Evolutionary conservation across 2,113 vertebrate genomes (phyloP), one percentile per base, ranked within the genome.

Genomic region (Turdus rufiventris): DNA sequence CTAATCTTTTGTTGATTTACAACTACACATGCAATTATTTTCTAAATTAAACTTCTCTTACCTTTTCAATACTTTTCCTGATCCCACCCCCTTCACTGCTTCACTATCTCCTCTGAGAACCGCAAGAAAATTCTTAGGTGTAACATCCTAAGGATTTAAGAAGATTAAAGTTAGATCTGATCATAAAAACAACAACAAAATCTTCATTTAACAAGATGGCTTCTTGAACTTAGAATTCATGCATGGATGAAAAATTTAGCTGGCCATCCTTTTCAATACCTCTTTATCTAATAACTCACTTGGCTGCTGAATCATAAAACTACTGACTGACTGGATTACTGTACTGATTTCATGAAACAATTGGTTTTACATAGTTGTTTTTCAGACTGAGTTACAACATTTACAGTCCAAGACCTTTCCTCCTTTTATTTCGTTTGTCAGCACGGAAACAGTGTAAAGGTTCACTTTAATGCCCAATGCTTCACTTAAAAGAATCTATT

Each of bases 51-150:
- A 66, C 8, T 91, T 85, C 18, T 88, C 65, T 98, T 96, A 97
- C 99, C 99, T 99, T 94, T 98, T 98, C 77, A 99, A 56, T 60
- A 99, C 99, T 97, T 99, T 99, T 63, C 99, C 99, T 56, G 99
- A 99, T 47, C 99, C 99, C 33, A 95, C 93, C 3, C 98, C 98
- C 71, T 98, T 99, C 75, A 98, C 68, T 21, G 96, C 97, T 53
- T 98, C 96, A 3, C 57, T 85, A 53, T 99, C 98, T 1, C 99
- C 99, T 96, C 97, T 98, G 94, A 99, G 96, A 93, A 99, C 98
- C 0, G 99, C 99, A 93, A 99, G 98, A 97, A 99, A 99, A 94
- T 99, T 99, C 36, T 98, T 70, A 18, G 99, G 98, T n/a, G 98
- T 99, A 88, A 99, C 99, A 66, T 97, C 97, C 99, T 99, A 89